Evolutionary conservation across 2,797 vertebrate species (phyloP), one percentile per base, ranked within the genome.

Genomic region (Phoxinus dragarum): DNA sequence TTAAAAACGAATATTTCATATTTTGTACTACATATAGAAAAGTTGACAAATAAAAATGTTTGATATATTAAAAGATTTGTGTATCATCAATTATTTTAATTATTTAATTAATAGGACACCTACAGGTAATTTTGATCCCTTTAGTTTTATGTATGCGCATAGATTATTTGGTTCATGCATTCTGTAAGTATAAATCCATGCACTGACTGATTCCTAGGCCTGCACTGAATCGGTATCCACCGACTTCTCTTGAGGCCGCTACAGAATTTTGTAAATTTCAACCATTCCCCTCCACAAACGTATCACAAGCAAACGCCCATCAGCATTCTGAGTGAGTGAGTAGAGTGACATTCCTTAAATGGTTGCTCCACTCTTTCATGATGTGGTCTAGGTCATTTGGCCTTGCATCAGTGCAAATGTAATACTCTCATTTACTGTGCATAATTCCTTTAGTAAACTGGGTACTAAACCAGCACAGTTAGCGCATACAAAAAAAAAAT

Each of bases 301-400:
- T 36, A 67, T 38, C 16, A 19, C 49, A 36, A 68, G 19, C 34
- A 68, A 10, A 61, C 75, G 61, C 23, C 0, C 76, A 19, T 44
- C 9, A 79, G 59, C n/a, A 47, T 44, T 79, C 77, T 64, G 10
- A 40, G 6, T 59, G 21, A 77, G 74, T 56, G 21, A 77, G 74
- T 56, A 8, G 49, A 52, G 10, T 17, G 8, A 6, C 17, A 19
- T 36, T 64, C 11, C 31, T 9, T 36, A 49, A 49, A 49, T 5
- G 47, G 47, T 59, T 59, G 5, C 7, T 1, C 54, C 21, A 21
- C 56, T 59, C 49, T 68, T 68, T 19, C 19, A 38, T 36, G 10
- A 36, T 67, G 10, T 40, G 36, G 11, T 42, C 23, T 49, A 49
- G 47, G 16, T 59, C 19, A 23, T 59, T 59, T 59, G 21, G 1